phyloP scores from a whole-genome alignment of 2,888 invertebrate species.

The Stenoptilia bipunctidactyla region DNA sequence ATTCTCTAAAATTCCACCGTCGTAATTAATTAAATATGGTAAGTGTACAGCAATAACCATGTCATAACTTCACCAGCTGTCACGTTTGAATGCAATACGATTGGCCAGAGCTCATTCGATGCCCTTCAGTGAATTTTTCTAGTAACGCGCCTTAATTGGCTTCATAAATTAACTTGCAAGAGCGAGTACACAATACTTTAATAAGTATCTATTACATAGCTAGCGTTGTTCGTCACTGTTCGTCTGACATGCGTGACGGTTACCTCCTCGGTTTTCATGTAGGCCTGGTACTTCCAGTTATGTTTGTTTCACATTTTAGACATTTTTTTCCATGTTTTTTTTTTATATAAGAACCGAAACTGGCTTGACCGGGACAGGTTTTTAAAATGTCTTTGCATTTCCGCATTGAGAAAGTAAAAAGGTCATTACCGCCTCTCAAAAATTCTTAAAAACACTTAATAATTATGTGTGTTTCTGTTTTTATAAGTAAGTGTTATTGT shows the following conservation, averaged over 20 bases:
- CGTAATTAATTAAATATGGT: no score
- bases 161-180: constrained; percentile 21
- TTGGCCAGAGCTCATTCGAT: no score
- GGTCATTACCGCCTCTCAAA: constrained; percentile 49
- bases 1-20: no score
- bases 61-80: no score
- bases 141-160: no score
- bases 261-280: constrained; percentile 38
- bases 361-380: constrained; percentile 51
- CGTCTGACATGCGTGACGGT: constrained; percentile 32
- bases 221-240: no score
- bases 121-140: no score
- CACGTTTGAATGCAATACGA: no score
- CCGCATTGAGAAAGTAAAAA: constrained; percentile 59
- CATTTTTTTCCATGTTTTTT: constrained; percentile 41
- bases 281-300: constrained; percentile 56
- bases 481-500: background rate
- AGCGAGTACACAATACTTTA: constrained; percentile 36
- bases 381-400: constrained; percentile 61
- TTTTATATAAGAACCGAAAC: constrained; percentile 52
- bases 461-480: background rate
- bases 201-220: background rate
- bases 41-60: no score
- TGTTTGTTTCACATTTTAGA: constrained; percentile 63
- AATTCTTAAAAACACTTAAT: constrained; percentile 19